Evolutionary conservation across 1,140 invertebrate species (phyloP).

Genomic region (Dufourea novaeangliae): DNA sequence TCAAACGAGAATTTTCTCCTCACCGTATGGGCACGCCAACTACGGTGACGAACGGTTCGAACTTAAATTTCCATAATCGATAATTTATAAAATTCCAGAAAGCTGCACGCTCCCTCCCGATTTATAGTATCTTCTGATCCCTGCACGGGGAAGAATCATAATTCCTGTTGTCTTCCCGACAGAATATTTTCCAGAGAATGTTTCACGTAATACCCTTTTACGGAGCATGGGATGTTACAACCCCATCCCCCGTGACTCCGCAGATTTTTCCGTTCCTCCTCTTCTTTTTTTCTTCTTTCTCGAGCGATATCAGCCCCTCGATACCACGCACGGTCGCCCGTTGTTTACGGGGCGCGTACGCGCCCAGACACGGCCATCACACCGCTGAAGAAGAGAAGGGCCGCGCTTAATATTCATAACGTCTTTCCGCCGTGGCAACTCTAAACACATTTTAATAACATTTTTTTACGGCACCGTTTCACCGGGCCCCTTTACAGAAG

Average conservation of each 20-base stretch:
- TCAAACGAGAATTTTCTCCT: no score
- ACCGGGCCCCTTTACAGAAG: slow-evolving; percentile 56
- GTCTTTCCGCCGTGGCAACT: slow-evolving; percentile 50
- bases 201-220: neutral
- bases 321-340: slow-evolving; percentile 31
- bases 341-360: slow-evolving; percentile 35
- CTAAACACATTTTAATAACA: slow-evolving; percentile 70
- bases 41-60: no score
- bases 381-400: neutral
- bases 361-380: no score
- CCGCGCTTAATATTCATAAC: slow-evolving; percentile 71
- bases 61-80: neutral
- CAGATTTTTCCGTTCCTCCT: neutral
- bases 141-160: neutral
- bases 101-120: neutral
- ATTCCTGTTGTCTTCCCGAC: neutral
- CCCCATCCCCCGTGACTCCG: neutral
- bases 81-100: neutral
- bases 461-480: slow-evolving; percentile 55
- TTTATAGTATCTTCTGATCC: neutral
- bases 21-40: no score
- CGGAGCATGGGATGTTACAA: neutral
- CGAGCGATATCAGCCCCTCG: slow-evolving; percentile 54
- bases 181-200: neutral
- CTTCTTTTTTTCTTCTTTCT: neutral